Conservation (phyloP, 2,888 invertebrate species). For the Euplexia lucipara region DNA sequence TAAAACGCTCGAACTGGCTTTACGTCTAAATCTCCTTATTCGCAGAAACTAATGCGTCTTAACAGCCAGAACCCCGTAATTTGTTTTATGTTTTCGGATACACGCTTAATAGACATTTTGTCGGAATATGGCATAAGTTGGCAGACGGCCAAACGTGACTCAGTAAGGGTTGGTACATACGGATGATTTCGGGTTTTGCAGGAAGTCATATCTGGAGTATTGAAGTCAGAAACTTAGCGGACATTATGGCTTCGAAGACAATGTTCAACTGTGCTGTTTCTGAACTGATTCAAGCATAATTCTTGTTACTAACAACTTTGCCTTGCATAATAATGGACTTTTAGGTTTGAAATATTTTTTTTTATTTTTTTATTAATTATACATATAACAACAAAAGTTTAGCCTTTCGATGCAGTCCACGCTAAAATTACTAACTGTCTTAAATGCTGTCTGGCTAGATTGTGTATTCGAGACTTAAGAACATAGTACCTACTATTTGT, state of each 20-base stretch:
- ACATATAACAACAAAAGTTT: no score
- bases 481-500: conserved; percentile 47
- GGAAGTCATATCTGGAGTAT: conserved; percentile 16
- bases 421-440: not conserved
- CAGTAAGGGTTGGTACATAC: conserved; percentile 39
- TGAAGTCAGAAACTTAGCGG: not conserved
- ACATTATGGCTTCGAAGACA: not conserved
- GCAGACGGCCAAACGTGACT: conserved; percentile 60
- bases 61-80: conserved; percentile 45
- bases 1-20: conserved; percentile 33
- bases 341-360: not conserved
- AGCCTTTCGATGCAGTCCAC: not conserved
- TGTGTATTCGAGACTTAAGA: conserved; percentile 27
- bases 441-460: not conserved
- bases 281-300: no score
- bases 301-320: no score
- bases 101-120: conserved; percentile 56
- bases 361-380: no score
- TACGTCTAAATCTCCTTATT: conserved; percentile 50
- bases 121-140: conserved; percentile 59
- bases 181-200: not conserved
- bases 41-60: conserved; percentile 41
- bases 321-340: no score
- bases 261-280: not conserved
- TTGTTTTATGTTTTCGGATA: conserved; percentile 59